Percentiles rank a stretch among this genome's conserved stretches.
Evolutionary conservation across 1,140 invertebrate genomes (phyloP).

Genomic region (Macrosteles quadrilineatus): DNA sequence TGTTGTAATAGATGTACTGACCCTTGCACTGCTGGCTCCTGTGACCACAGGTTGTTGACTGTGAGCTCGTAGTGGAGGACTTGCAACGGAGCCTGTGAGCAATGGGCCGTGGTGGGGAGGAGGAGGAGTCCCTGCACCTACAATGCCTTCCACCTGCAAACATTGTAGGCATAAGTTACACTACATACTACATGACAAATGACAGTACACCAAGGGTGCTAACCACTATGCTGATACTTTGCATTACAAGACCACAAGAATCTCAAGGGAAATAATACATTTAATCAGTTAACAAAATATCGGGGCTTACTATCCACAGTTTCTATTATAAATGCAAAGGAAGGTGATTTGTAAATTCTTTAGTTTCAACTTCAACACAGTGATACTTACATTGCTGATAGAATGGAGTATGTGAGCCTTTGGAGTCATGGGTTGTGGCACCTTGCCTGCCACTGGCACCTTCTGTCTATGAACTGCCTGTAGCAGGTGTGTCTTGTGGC

Average conservation of each 20-base stretch:
- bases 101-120: conserved; percentile 43
- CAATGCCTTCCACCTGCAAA: conserved; percentile 32
- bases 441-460: conserved; percentile 34
- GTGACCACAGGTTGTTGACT: conserved; percentile 53
- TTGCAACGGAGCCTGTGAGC: conserved; percentile 57
- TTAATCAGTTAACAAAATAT: not conserved
- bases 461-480: conserved; percentile 48
- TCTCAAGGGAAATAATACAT: not conserved
- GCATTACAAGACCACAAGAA: no score
- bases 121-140: conserved; percentile 34
- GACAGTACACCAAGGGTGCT: no score
- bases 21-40: conserved; percentile 50
- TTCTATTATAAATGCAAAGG: no score
- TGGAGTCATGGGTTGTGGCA: conserved; percentile 38
- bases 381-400: conserved; percentile 41
- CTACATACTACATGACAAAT: no score
- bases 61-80: conserved; percentile 58
- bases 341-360: no score
- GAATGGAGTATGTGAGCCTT: conserved; percentile 43
- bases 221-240: no score
- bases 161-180: no score
- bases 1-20: no score
- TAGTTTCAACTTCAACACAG: no score
- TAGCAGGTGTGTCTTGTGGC: conserved; percentile 54
- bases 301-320: no score